Percentiles rank a stretch among this genome's conserved stretches.
Evolutionary conservation across 2,113 vertebrate species (phyloP).

Genomic region (Melospiza georgiana): DNA sequence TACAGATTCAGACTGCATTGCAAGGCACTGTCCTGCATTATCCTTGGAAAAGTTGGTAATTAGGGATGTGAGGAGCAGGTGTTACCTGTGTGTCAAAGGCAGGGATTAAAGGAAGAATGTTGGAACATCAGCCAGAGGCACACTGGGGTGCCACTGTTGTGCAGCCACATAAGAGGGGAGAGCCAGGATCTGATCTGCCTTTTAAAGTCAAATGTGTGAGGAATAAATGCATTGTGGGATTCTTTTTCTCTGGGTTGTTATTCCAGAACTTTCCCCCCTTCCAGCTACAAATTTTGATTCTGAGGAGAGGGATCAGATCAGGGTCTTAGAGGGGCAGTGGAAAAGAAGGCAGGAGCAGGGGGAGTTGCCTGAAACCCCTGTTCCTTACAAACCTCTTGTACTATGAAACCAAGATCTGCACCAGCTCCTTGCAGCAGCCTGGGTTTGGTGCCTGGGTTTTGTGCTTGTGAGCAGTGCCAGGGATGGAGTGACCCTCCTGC

Average conservation of each 20-base stretch:
- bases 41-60: background rate
- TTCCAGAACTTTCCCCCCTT: background rate
- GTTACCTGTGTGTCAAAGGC: background rate
- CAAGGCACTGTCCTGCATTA: background rate
- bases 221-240: background rate
- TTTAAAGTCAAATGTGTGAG: background rate
- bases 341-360: background rate
- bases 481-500: background rate
- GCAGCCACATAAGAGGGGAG: background rate
- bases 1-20: background rate
- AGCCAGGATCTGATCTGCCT: background rate
- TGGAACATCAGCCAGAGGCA: background rate
- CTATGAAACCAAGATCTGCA: background rate
- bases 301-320: background rate
- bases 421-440: rapidly evolving
- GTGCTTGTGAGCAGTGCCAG: background rate
- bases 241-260: background rate
- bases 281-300: background rate
- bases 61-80: background rate
- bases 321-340: background rate
- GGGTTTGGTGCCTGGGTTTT: background rate
- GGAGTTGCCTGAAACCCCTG: background rate
- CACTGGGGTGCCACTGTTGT: background rate
- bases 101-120: background rate
- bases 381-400: background rate